phyloP scores from a whole-genome alignment of 1,140 invertebrate genomes.

The Maconellicoccus hirsutus region DNA sequence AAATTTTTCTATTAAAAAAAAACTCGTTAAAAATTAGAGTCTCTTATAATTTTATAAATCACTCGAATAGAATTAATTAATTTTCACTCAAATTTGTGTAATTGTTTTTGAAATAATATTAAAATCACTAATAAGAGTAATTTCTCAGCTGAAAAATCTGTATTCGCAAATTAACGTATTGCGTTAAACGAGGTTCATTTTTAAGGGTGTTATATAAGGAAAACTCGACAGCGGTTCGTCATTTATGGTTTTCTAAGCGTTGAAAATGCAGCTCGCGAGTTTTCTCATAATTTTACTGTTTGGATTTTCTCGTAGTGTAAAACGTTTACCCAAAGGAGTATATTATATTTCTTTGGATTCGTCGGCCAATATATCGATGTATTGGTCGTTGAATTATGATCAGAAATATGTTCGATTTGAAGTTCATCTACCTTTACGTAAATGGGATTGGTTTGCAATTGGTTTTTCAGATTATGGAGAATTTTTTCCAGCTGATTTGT shows the following conservation, averaged over 20 bases:
- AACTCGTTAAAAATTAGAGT: too few species aligned
- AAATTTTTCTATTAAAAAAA: too few species aligned
- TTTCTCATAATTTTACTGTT: not conserved
- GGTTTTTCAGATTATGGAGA: conserved; percentile 88
- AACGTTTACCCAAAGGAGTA: conserved; percentile 16
- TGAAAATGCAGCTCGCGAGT: not conserved
- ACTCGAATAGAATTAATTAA: too few species aligned
- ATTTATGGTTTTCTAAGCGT: not conserved
- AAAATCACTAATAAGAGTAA: too few species aligned
- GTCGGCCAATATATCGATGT: conserved; percentile 27
- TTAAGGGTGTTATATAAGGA: not conserved
- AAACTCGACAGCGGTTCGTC: not conserved
- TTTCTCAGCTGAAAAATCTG: too few species aligned
- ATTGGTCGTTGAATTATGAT: conserved; percentile 30
- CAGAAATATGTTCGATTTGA: conserved; percentile 25
- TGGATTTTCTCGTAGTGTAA: not conserved
- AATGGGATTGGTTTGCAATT: conserved; percentile 60
- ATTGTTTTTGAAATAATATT: too few species aligned
- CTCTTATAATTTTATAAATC: too few species aligned
- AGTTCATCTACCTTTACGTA: conserved; percentile 19
- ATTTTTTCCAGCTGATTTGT: conserved; percentile 65
- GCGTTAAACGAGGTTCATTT: not conserved
- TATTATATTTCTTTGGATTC: conserved; percentile 30
- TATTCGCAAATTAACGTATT: too few species aligned
- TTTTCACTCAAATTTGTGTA: too few species aligned